These are phyloP conservation scores for Chironomus striatipennis DNA, from an alignment of 1,140 invertebrate genomes.

Conservation along the genomic window DNA sequence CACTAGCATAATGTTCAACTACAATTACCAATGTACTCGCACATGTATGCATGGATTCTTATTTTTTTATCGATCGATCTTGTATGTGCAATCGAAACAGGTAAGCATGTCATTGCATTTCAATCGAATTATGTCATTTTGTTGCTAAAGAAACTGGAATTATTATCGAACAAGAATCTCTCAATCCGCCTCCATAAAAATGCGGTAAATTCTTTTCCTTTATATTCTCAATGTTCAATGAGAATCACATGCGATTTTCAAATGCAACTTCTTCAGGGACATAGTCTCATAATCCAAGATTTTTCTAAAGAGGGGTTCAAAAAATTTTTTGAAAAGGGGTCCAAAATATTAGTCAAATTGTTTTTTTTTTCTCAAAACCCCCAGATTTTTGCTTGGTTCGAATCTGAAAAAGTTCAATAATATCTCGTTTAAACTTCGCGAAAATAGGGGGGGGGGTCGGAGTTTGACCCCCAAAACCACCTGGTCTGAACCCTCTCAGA, in stretches of 20 bases:
- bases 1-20: not conserved
- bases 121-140: slow-evolving; percentile 13
- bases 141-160: slow-evolving; percentile 12
- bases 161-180: slow-evolving; percentile 10
- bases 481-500: no score
- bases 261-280: no score
- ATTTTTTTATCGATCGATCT: not conserved
- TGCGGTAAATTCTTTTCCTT: not conserved
- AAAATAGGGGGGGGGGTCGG: no score
- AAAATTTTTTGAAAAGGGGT: not conserved
- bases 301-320: no score
- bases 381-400: no score
- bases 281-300: no score
- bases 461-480: no score
- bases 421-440: no score
- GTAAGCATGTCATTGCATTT: slow-evolving; percentile 12
- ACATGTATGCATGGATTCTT: not conserved
- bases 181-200: slow-evolving; percentile 5
- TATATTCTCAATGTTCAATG: not conserved
- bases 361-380: no score
- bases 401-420: no score
- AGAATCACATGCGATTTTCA: no score
- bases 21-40: slow-evolving; percentile 4
- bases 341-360: not conserved
- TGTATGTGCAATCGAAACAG: slow-evolving; percentile 1